Evolutionary conservation across 2,888 invertebrate species (phyloP).

Genomic region (Melanostoma mellinum): DNA sequence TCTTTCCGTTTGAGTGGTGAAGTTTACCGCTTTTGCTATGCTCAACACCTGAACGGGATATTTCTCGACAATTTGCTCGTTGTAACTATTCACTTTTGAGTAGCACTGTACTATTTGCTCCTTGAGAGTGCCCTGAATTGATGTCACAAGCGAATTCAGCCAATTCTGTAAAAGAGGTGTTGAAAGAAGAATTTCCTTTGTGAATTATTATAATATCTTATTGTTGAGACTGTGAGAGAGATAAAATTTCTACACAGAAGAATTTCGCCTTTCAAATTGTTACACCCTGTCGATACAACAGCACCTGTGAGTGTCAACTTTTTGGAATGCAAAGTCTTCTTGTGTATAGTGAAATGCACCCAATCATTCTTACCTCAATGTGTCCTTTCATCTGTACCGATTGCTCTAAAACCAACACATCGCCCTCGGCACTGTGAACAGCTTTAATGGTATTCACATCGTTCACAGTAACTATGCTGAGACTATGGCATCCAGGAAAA

Average conservation of each 20-base stretch:
- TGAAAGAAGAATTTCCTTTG: constrained; percentile 18
- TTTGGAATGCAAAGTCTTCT: constrained; percentile 2
- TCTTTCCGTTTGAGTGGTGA: constrained; percentile 92
- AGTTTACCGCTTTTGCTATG: constrained; percentile 91
- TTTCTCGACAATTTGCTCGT: constrained; percentile 82
- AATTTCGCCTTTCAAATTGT: neutral
- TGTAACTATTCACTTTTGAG: constrained; percentile 79
- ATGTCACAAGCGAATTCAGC: constrained; percentile 87
- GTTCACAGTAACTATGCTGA: constrained; percentile 85
- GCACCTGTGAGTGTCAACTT: no score
- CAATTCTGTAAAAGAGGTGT: constrained; percentile 75
- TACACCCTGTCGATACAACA: no score
- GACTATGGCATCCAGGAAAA: constrained; percentile 93
- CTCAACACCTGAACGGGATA: constrained; percentile 89
- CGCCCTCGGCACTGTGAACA: constrained; percentile 83
- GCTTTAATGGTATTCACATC: constrained; percentile 80
- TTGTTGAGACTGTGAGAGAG: neutral
- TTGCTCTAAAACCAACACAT: constrained; percentile 77
- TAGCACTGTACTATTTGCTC: constrained; percentile 85
- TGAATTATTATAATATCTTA: constrained; percentile 15
- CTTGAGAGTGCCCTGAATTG: constrained; percentile 91
- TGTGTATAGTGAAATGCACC: no score
- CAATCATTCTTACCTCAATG: constrained; percentile 77
- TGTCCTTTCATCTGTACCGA: constrained; percentile 79
- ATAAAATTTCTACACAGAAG: constrained; percentile 8